These are phyloP conservation scores for Anagrus nilaparvatae DNA, from an alignment of 1,140 invertebrate genomes.

Conservation along the genomic window DNA sequence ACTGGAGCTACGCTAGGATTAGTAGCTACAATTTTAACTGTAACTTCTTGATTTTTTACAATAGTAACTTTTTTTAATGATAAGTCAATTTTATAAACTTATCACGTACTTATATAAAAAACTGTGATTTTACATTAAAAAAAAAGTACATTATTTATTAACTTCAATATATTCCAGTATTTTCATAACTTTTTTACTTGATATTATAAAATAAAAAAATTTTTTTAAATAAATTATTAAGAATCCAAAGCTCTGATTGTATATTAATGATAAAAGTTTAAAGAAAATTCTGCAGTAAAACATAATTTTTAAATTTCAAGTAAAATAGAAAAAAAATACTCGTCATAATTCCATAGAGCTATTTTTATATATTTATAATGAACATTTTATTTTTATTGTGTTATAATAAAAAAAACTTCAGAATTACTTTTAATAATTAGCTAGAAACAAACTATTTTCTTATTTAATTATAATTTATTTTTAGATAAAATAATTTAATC, in stretches of 20 bases:
- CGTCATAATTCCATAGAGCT: constrained; percentile 30
- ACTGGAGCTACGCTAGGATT: constrained; percentile 48
- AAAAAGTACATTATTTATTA: too few species aligned
- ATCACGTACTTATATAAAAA: constrained; percentile 36
- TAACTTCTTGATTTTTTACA: constrained; percentile 34
- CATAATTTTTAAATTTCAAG: too few species aligned
- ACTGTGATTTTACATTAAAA: constrained; percentile 25
- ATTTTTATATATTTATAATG: too few species aligned
- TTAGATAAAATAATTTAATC: constrained; percentile 41
- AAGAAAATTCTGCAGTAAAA: too few species aligned
- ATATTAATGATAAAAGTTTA: too few species aligned
- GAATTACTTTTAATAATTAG: constrained; percentile 38
- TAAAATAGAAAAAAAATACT: constrained; percentile 21
- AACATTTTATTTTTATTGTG: too few species aligned
- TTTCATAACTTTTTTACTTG: background rate
- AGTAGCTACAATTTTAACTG: constrained; percentile 42
- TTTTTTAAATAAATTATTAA: too few species aligned
- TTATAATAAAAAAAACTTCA: constrained; percentile 24
- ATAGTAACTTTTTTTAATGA: constrained; percentile 12
- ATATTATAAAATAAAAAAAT: background rate
- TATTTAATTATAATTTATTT: constrained; percentile 45
- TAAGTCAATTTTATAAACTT: constrained; percentile 15
- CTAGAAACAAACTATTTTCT: constrained; percentile 39
- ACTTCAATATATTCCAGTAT: too few species aligned
- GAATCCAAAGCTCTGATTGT: too few species aligned